Base-by-base conservation (phyloP, 2,888 invertebrate species). In the Ormyrus pomaceus region DNA sequence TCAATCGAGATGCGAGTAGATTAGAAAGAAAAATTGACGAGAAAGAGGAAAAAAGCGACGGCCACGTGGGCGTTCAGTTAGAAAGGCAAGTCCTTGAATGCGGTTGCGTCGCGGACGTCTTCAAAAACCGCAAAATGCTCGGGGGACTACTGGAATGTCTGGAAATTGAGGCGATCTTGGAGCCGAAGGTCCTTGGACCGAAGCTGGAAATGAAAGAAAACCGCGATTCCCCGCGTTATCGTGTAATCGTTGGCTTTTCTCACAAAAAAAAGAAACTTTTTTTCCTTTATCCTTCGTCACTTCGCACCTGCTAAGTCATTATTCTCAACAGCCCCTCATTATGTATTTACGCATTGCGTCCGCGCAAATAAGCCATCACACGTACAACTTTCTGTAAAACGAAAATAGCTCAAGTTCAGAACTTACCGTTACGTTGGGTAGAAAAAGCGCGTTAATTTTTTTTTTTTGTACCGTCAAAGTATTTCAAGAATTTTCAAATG, bases 31-130 rank as follows among this genome's bases (percentile, higher is more conserved):
- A 80, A 61, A 59, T 53, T 7, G 9, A 70, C 34, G 11, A 66
- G 34, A 76, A 13, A 48, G 48, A 70, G 66, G 78, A 78, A 82
- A 81, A 79, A 58, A 56, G 48, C 55, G 46, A 74, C 34, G 62
- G 79, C 79, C 77, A 82, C 81, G 83, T 83, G 80, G 84, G 81
- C 80, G 83, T 82, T 79, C 74, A 61, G 77, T 82, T 86, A 86
- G 87, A 88, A 87, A 87, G 87, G 86, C 65, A 82, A 84, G 86
- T 86, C 89, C 88, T 89, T 89, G 89, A 84, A 87, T 86, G 87
- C 83, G 86, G 86, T 86, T 86, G 79, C 77, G 75, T 75, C 82
- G 83, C 77, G 84, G 82, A 77, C 83, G 85, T 84, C 83, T 84
- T 82, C 75, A 80, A 84, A 87, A 87, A 89, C 89, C 89, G 86